Base-by-base conservation (phyloP, 1,140 invertebrate genomes). In the Hyposmocoma kahamanoa region DNA sequence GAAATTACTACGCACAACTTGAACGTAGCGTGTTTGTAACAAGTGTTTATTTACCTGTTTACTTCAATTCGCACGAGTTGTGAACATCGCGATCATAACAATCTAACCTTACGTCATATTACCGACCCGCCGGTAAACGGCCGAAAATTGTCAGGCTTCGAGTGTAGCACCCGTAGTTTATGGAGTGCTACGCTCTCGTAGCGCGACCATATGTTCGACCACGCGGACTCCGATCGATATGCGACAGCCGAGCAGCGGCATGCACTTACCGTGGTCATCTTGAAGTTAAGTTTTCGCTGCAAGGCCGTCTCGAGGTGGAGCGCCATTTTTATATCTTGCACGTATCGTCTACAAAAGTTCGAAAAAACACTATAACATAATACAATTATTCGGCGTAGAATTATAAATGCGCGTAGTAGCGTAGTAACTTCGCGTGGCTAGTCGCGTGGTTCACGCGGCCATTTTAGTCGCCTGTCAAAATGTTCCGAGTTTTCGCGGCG, bases 201-300 rank as follows among this genome's bases (percentile, higher is more conserved):
- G 73, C 59, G 47, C 61, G 79, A 70, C 81, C 81, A 79, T 82
- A 79, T 76, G 79, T 79, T 54, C 42, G 64, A 71, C 73, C 75
- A 79, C 73, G 77, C 66, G 81, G 70, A 41, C 42, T 17, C 36
- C 71, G 77, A 84, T 84, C 81, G 78, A 84, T 84, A 77, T 49
- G 50, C 53, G 48, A 42, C 52, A 28, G 11, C 11, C 59, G 58
- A 59, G 62, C 56, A 64, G 56, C 67, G 67, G 69, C 67, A 74
- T 84, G 79, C 79, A 85, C 82, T 83, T 73, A 85, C 82, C 82
- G 82, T 77, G 65, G 72, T 85, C 77, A 85, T 78, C 71, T 83
- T 83, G 81, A 82, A 85, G 76, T 80, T 83, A 54, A 85, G 65
- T 69, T 83, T 83, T 50, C 81, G 74, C 74, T 85, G 81, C 76